Base-by-base conservation (phyloP, 2,113 vertebrate genomes). In the Amphilophus citrinellus region DNA sequence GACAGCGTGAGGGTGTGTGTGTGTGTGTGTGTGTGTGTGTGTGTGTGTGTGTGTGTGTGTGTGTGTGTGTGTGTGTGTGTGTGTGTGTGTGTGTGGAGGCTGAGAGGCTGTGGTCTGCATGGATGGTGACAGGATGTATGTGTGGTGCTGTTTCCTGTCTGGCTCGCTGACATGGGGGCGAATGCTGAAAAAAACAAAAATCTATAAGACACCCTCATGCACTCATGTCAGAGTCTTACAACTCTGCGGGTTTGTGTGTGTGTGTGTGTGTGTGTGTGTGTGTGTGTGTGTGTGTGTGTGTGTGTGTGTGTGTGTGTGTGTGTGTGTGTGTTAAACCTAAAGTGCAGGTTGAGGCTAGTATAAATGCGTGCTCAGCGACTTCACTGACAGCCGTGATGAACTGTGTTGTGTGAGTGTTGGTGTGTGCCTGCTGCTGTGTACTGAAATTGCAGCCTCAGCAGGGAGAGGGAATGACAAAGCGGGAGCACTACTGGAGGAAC, bases 401-500 rank as follows among this genome's bases (percentile, higher is more conserved):
- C 62, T 76, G 86, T 24, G 65, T 32, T 14, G 73, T 27, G 50
- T 75, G 83, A 56, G 47, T 35, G 47, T 56, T 73, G 80, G 56
- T 80, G 65, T 76, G 63, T 66, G 2, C 37, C 22, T 37, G 2
- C 58, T 61, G 73, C 63, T 81, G 78, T 65, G 79, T 66, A 77
- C 13, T 90, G 68, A 85, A 89, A 84, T 13, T 83, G 88, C 90
- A 83, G 81, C 77, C 76, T 92, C 85, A 90, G 90, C 91, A 86
- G 88, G 79, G 85, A 77, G 66, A 79, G 47, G 62, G 82, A 66
- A 59, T 78, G 91, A 91, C 79, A 79, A 73, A 91, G 81, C 84
- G 75, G 79, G 62, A 62, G 80, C 37, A 78, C 53, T 83, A 24
- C 79, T 84, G 65, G 65, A 84, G 53, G 71, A 68, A 83, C 59